Percentiles rank a stretch among this genome's conserved stretches.
These are phyloP conservation scores for Bombycilla garrulus DNA, from an alignment of 2,113 vertebrate species.

Conservation along the genomic window DNA sequence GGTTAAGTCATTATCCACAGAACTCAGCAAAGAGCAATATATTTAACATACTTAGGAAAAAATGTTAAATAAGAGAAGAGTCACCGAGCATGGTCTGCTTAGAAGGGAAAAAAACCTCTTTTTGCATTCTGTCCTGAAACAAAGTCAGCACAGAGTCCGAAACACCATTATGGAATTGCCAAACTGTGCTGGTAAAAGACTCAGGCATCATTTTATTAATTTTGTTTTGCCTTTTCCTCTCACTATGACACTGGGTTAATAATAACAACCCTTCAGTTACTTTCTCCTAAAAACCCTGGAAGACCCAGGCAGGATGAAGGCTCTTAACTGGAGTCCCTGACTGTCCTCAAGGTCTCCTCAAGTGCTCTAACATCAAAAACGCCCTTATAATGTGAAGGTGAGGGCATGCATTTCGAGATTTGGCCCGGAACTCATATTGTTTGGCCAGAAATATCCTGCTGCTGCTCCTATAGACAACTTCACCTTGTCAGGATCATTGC, in stretches of 20 bases:
- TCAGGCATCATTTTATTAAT: neutral
- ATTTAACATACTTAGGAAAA: neutral
- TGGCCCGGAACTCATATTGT: neutral
- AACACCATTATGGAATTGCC: neutral
- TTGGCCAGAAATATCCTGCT: neutral
- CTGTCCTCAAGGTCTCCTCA: neutral
- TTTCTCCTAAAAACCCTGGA: neutral
- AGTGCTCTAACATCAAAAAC: neutral
- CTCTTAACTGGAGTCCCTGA: neutral
- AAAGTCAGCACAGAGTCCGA: neutral
- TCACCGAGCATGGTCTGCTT: fast-evolving
- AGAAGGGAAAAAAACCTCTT: neutral
- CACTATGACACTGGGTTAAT: neutral
- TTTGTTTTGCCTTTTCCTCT: neutral
- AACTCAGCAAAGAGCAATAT: neutral
- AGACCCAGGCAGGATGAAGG: neutral
- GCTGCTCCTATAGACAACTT: neutral
- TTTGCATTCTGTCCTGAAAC: neutral
- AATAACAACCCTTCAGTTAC: neutral
- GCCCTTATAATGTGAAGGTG: neutral
- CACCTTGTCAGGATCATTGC: neutral
- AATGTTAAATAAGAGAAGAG: neutral
- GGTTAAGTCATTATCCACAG: neutral
- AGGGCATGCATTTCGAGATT: neutral
- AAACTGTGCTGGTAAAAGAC: neutral